Conservation (phyloP, 1,140 invertebrate genomes). For the Anoplolepis gracilipes region DNA sequence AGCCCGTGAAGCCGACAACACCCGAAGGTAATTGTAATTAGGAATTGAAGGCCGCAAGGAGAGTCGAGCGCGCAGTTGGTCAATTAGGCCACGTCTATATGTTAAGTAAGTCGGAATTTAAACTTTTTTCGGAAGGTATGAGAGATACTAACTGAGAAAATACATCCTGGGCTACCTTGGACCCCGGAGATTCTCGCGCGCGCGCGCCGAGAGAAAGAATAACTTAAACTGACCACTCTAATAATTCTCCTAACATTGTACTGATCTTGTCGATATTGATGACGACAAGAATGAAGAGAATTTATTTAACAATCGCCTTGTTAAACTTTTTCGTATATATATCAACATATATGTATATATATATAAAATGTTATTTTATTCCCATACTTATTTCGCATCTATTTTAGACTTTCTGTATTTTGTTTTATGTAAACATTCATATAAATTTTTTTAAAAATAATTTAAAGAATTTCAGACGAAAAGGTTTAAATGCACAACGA, state of each 20-base stretch:
- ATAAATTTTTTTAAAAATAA: not conserved
- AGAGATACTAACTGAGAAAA: conserved; percentile 79
- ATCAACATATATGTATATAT: too few species aligned
- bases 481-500: not conserved
- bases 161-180: conserved; percentile 57
- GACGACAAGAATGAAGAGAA: not conserved
- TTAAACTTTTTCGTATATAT: conserved; percentile 8
- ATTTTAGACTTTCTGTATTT: not conserved
- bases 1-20: conserved; percentile 85
- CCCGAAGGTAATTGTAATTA: conserved; percentile 87
- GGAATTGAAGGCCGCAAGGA: conserved; percentile 86
- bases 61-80: conserved; percentile 84
- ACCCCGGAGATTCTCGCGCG: conserved; percentile 26
- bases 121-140: conserved; percentile 83
- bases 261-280: conserved; percentile 16
- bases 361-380: conserved; percentile 9
- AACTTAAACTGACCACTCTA: conserved; percentile 32
- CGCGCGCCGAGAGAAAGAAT: conserved; percentile 38
- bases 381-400: conserved; percentile 19
- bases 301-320: not conserved
- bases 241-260: conserved; percentile 17
- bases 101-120: conserved; percentile 86
- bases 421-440: not conserved
- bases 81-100: conserved; percentile 85
- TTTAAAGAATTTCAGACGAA: not conserved